phyloP scores from a whole-genome alignment of 2,888 invertebrate species.

The Catocala sponsa region DNA sequence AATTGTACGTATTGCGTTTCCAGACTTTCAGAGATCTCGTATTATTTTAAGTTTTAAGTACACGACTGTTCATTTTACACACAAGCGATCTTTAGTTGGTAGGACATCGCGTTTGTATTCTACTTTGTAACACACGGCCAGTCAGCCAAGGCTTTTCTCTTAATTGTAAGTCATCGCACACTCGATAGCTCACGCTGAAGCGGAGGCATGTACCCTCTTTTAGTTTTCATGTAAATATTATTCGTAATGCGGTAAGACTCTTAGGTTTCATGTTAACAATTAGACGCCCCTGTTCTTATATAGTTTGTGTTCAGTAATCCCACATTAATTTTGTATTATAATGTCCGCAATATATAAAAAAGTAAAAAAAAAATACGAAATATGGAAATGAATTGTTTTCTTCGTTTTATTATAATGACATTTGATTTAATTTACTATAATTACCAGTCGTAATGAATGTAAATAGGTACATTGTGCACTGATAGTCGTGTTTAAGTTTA shows the following conservation, averaged over 20 bases:
- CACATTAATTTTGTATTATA: constrained; percentile 66
- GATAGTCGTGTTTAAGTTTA: constrained; percentile 80
- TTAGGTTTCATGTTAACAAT: constrained; percentile 60
- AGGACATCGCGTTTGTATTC: constrained; percentile 61
- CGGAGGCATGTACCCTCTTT: constrained; percentile 38
- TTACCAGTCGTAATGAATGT: constrained; percentile 78
- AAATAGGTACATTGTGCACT: constrained; percentile 83
- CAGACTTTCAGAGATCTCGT: constrained; percentile 89
- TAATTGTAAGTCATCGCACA: constrained; percentile 61
- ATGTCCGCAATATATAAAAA: constrained; percentile 69
- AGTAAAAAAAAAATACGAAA: constrained; percentile 62
- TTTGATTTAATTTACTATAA: constrained; percentile 66
- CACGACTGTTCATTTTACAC: constrained; percentile 81
- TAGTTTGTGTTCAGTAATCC: constrained; percentile 74
- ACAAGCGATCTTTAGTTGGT: constrained; percentile 78
- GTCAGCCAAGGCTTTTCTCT: constrained; percentile 63
- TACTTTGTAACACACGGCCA: constrained; percentile 60
- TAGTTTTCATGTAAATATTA: constrained; percentile 72
- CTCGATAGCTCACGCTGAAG: constrained; percentile 58
- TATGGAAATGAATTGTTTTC: constrained; percentile 63
- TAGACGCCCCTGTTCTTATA: constrained; percentile 60
- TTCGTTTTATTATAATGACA: constrained; percentile 63
- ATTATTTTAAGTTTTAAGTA: constrained; percentile 83
- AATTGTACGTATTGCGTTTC: constrained; percentile 84
- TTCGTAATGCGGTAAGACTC: constrained; percentile 59